Base-by-base conservation (phyloP, 2,113 vertebrate genomes). In the Choloepus hoffmanni region DNA sequence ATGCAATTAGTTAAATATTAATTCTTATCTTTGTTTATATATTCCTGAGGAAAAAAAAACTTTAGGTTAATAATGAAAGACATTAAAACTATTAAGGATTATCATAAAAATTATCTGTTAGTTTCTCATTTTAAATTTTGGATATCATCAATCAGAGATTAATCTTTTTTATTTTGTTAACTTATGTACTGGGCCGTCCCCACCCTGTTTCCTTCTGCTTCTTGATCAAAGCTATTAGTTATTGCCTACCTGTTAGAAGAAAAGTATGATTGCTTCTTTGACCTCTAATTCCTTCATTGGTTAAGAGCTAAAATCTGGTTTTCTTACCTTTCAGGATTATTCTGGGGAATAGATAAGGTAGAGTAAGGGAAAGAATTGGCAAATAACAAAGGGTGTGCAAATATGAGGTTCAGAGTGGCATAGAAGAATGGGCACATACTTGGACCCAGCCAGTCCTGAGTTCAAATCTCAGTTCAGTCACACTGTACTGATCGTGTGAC, bases 191-290 rank as follows among this genome's bases (percentile, higher is more conserved):
- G 74, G 60, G 77, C 55, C 90, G 26, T 53, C 11, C 26, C 58
- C 62, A 30, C 7, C 40, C 50, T 62, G 13, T 78, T 86, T 4
- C 18, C 78, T 89, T 90, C 30, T 68, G 40, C 77, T 81, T 2
- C 77, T 72, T 63, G 45, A 90, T 95, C 70, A 93, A 94, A 97
- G 30, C 65, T 14, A 48, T 92, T 96, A 90, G 95, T 97, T 97
- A 97, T 96, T 77, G 8, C 90, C 76, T 87, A 85, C 28, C 73
- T 94, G 94, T 95, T 90, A 90, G 81, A 94, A 95, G 85, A 68
- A 94, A 92, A 85, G 77, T 94, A 94, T 96, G 95, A 95, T 94
- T 96, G 58, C 43, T 85, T 94, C 72, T 96, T 92, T 96, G 92
- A 97, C 95, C 30, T 33, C 53, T 79, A 93, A 58, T 12, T 90